Evolutionary conservation across 64 coral and sea anemone genomes (phyloP).

Genomic region (Hydrozoanthus tunicans): DNA sequence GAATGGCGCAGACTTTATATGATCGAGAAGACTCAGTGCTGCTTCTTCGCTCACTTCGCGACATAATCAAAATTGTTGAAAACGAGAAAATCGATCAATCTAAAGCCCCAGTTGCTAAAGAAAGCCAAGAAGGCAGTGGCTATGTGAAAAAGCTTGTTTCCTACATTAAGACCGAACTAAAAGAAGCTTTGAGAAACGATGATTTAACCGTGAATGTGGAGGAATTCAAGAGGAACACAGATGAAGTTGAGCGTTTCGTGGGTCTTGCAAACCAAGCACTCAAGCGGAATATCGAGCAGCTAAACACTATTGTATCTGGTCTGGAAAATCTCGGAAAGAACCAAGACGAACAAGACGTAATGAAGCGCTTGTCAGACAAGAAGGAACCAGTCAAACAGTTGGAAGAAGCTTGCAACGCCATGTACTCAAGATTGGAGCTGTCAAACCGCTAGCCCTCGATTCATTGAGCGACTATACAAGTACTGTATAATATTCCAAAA

Average conservation of each 20-base stretch:
- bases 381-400: neutral
- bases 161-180: conserved; percentile 2
- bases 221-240: conserved; percentile 18
- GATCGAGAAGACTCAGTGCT: neutral
- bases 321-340: neutral
- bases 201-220: conserved; percentile 27
- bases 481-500: no score
- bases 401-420: neutral
- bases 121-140: neutral
- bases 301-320: neutral
- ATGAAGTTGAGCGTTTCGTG: neutral
- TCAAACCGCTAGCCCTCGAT: no score
- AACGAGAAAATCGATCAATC: neutral
- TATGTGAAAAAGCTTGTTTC: neutral
- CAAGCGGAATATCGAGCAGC: neutral
- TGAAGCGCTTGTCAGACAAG: conserved; percentile 1
- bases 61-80: neutral
- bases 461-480: no score
- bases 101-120: neutral
- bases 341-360: neutral
- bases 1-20: neutral
- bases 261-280: neutral
- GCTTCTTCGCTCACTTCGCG: neutral
- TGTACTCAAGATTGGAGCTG: neutral
- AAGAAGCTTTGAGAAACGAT: neutral